Evolutionary conservation across 2,113 vertebrate genomes (phyloP).

Genomic region (Aspiorhynchus laticeps): DNA sequence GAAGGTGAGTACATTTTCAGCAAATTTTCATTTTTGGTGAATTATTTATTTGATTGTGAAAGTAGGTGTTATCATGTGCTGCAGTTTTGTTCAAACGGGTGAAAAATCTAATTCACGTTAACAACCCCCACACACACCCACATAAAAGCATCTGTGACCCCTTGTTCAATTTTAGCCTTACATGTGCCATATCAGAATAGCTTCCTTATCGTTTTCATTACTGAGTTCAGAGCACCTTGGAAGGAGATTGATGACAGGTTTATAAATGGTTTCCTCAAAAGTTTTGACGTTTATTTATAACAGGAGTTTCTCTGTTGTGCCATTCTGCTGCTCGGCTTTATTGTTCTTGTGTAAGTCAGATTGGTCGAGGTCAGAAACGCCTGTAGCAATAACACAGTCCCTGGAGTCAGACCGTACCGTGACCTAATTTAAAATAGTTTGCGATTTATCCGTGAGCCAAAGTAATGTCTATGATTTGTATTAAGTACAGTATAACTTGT

Average conservation of each 20-base stretch:
- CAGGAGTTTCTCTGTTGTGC: constrained; percentile 27
- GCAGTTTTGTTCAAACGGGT: neutral
- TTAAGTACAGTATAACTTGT: neutral
- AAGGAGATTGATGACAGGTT: constrained; percentile 30
- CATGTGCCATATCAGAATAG: constrained; percentile 23
- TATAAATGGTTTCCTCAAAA: constrained; percentile 51
- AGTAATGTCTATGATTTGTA: neutral
- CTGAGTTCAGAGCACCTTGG: constrained; percentile 4
- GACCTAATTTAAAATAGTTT: constrained; percentile 40
- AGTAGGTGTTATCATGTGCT: neutral
- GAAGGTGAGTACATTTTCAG: no score
- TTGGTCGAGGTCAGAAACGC: constrained; percentile 42
- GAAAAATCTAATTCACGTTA: neutral
- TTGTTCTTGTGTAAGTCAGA: constrained; percentile 52
- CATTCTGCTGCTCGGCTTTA: constrained; percentile 19
- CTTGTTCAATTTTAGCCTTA: constrained; percentile 11
- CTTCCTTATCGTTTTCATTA: constrained; percentile 34
- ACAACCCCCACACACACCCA: neutral
- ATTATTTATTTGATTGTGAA: neutral
- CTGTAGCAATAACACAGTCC: constrained; percentile 41
- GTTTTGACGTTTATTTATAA: constrained; percentile 59
- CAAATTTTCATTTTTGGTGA: neutral
- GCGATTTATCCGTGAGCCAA: neutral
- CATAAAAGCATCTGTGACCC: constrained; percentile 4
- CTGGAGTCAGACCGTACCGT: neutral